These are phyloP conservation scores for Cladorhizidae sp. DNA, from an alignment of 37 sponge, comb jelly and placozoan species.

Conservation along the genomic window DNA sequence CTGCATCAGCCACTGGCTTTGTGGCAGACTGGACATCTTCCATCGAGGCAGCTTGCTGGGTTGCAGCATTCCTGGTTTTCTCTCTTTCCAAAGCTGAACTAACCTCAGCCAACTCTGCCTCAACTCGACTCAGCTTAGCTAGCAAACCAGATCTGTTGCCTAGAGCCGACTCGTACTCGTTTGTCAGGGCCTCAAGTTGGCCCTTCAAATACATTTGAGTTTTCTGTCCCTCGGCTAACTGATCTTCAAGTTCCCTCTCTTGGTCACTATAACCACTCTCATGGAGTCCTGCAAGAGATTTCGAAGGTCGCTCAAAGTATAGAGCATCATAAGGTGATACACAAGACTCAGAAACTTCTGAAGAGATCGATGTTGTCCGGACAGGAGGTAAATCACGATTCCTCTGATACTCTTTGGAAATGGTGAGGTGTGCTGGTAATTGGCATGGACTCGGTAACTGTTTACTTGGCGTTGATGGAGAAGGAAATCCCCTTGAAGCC, in stretches of 20 bases:
- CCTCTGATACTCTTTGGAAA: neutral
- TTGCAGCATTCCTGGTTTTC: neutral
- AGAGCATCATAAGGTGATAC: neutral
- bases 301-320: neutral
- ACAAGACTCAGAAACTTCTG: neutral
- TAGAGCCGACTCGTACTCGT: slow-evolving; percentile 56
- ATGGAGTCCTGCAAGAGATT: neutral
- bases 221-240: slow-evolving; percentile 29
- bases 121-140: slow-evolving; percentile 45
- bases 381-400: neutral
- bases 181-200: slow-evolving; percentile 60
- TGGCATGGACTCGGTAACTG: neutral
- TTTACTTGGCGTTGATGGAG: neutral
- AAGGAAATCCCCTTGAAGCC: too few species aligned
- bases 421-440: neutral
- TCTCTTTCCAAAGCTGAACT: slow-evolving; percentile 7
- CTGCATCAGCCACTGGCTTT: neutral
- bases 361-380: neutral
- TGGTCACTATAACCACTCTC: neutral
- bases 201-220: slow-evolving; percentile 59
- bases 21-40: neutral
- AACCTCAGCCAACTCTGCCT: slow-evolving; percentile 45
- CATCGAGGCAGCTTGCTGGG: neutral
- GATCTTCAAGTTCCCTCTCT: slow-evolving; percentile 15
- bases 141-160: slow-evolving; percentile 55